phyloP scores from a whole-genome alignment of 2,888 invertebrate species.

The Dryocosmus kuriphilus region DNA sequence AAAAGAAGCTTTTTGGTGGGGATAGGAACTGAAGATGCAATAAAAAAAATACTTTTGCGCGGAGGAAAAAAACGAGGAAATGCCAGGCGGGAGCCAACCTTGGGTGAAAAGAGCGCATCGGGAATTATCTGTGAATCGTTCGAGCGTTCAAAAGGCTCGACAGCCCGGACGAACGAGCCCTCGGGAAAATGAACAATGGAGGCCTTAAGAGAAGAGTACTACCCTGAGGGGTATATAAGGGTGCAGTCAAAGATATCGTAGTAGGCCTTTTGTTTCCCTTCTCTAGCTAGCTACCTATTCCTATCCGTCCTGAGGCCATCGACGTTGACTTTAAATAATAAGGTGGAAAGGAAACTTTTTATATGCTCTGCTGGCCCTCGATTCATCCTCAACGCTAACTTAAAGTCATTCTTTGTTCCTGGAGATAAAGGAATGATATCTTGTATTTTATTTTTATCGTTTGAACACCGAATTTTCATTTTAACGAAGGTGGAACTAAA shows the following conservation, averaged over 20 bases:
- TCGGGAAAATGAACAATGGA: conserved; percentile 71
- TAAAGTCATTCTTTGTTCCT: conserved; percentile 8
- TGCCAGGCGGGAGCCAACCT: conserved; percentile 52
- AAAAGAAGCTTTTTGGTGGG: conserved; percentile 14
- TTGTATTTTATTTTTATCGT: conserved; percentile 8
- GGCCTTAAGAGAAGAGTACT: conserved; percentile 57
- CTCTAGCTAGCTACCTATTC: conserved; percentile 51
- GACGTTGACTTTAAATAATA: conserved; percentile 48
- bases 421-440: neutral
- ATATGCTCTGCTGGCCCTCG: neutral
- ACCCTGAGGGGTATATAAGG: conserved; percentile 60
- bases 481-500: neutral
- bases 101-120: conserved; percentile 69
- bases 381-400: conserved; percentile 12
- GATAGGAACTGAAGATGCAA: conserved; percentile 42
- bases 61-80: conserved; percentile 49
- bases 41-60: conserved; percentile 49
- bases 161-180: conserved; percentile 67
- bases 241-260: conserved; percentile 67
- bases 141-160: conserved; percentile 71
- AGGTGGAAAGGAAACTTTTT: conserved; percentile 28
- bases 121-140: conserved; percentile 74
- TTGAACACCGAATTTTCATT: conserved; percentile 7
- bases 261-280: conserved; percentile 66
- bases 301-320: conserved; percentile 49